Evolutionary conservation across 1,140 invertebrate species (phyloP), one percentile per base, ranked within the genome.

Genomic region (Akabosia matsudoensis): DNA sequence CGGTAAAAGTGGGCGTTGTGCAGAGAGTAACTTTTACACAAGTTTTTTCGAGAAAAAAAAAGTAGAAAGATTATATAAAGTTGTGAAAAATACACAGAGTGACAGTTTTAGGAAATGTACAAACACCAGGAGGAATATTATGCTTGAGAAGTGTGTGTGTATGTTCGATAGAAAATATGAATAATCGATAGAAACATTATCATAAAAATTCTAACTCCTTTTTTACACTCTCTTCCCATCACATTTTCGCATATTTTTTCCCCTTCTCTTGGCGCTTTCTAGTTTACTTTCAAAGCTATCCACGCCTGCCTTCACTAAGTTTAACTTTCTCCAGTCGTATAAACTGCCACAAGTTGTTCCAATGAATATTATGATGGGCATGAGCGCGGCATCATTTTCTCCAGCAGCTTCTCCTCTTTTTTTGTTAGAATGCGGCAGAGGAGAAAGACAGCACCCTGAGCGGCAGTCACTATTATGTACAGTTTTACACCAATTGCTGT

Each of bases 161-260:
- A 16, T 67, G 61, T 67, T 67, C 24, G 61, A 56, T 67, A 30
- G 61, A 67, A n/a, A 67, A 67, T 67, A 67, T 67, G 61, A 67
- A 67, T 67, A 67, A 67, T 67, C 61, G 61, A 67, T 67, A 67
- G 61, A 67, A 67, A 67, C 61, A 67, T 67, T 67, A 67, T 67
- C 61, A 67, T 67, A 67, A 67, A 67, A 67, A 67, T 67, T 67
- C 61, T 67, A 24, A 67, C 61, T 67, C 22, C n/a, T 67, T 67
- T 31, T 67, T 67, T 67, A 31, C 28, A 67, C 61, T 67, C 28
- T 67, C 30, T 67, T 67, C n/a, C 4, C 24, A 31, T 67, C 28
- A 24, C 54, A 67, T 67, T 67, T 67, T 67, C 61, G 31, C 61
- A 67, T 31, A 67, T 67, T 67, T 67, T 61, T 22, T 24, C 54